Base-by-base conservation (phyloP, 2,113 vertebrate genomes). In the Dasyornis broadbenti region DNA sequence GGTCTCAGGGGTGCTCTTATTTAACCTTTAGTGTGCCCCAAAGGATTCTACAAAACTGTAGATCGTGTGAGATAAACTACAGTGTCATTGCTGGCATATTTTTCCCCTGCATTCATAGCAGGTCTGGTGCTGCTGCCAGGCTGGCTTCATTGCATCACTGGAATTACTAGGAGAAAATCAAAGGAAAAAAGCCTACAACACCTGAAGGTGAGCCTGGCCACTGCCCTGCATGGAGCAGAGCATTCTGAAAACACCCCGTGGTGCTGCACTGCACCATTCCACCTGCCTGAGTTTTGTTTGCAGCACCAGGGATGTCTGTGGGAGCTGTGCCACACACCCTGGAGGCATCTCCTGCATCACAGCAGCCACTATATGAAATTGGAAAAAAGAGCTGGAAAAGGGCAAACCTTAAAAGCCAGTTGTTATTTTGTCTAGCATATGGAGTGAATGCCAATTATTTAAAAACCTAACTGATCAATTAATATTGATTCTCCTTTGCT, bases 401-500 rank as follows among this genome's bases (percentile, higher is more conserved):
- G 69, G 56, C 89, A 94, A 91, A 79, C 35, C 68, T 76, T 63
- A 80, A 73, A 92, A 31, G 83, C 31, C 40, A 85, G 64, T 60
- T 92, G 91, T 96, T 97, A 94, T 91, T 97, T 97, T 97, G 96
- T 95, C 24, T n/a, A 94, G 95, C 9, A 47, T 91, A 69, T 83
- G 30, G 59, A 94, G 83, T 95, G 85, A 98, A 97, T 95, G 77
- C 59, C 86, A 97, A 97, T 97, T 97, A 98, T 97, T 97, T 82
- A 96, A 97, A 96, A 97, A 95, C 64, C 35, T 86, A 82, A 91
- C 76, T 81, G 95, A 98, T 98, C 97, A 94, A 97, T 97, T 97
- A 97, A 96, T 96, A 98, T 97, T 87, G 97, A 98, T 98, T 94
- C 73, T 95, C 50, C 94, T 97, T 97, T 97, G 53, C 94, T 96